Conservation (phyloP, 2,797 vertebrate species). For the Cuculus canorus region DNA sequence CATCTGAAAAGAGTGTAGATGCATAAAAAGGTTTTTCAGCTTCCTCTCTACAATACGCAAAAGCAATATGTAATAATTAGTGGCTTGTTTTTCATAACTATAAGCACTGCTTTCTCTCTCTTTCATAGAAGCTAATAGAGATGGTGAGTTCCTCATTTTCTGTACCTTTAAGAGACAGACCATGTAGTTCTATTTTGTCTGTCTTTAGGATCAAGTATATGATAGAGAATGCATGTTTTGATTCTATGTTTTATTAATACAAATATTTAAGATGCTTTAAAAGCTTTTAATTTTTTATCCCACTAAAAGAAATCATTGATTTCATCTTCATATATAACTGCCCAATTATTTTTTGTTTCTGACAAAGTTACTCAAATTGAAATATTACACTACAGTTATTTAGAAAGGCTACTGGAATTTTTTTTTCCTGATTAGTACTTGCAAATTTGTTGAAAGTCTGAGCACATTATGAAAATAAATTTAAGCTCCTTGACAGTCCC, state of each 20-base stretch:
- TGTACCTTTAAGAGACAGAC: not conserved
- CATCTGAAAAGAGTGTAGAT: not conserved
- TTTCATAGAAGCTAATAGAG: not conserved
- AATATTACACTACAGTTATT: not conserved
- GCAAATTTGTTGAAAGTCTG: not conserved
- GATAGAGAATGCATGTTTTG: not conserved
- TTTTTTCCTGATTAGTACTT: not conserved
- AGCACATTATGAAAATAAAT: not conserved
- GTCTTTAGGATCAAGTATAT: not conserved
- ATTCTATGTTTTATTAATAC: not conserved
- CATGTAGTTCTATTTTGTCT: not conserved
- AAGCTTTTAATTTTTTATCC: not conserved
- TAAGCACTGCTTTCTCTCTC: not conserved
- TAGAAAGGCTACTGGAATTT: not conserved
- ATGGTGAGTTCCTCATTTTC: not conserved
- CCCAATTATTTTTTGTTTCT: not conserved
- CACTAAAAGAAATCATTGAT: not conserved
- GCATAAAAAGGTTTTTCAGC: not conserved
- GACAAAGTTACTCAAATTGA: not conserved
- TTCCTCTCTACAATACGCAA: not conserved
- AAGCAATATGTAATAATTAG: not conserved
- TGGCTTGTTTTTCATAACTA: not conserved
- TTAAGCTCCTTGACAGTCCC: not conserved
- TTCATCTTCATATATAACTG: not conserved
- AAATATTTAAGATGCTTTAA: not conserved